phyloP scores from a whole-genome alignment of 2,797 vertebrate species.

The Telmatherina bonti region DNA sequence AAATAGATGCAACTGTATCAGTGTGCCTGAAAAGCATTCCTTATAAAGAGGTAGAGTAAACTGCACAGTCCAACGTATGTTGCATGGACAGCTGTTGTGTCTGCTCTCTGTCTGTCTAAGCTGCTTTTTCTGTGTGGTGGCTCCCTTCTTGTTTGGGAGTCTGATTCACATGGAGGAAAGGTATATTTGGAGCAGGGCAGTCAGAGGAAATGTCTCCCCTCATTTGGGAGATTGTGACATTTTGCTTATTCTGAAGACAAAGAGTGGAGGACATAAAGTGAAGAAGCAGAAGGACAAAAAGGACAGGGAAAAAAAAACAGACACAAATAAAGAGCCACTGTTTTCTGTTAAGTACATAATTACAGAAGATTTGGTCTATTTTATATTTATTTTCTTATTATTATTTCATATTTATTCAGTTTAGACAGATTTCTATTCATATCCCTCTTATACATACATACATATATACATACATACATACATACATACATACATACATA shows the following conservation, averaged over 20 bases:
- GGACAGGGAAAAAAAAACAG: conserved; percentile 2
- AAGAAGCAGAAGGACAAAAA: not conserved
- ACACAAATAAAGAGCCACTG: conserved; percentile 3
- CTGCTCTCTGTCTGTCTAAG: not conserved
- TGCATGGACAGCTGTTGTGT: not conserved
- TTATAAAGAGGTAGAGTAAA: conserved; percentile 6
- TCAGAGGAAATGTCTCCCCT: conserved; percentile 50
- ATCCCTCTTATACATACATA: too few relatives aligned
- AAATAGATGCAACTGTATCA: conserved; percentile 4
- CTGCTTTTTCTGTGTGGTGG: not conserved
- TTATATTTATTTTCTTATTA: too few relatives aligned
- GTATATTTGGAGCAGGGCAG: not conserved
- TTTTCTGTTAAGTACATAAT: not conserved
- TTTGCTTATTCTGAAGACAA: conserved; percentile 37
- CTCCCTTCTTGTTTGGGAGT: conserved; percentile 2
- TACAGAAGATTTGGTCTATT: too few relatives aligned
- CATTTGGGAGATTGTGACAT: conserved; percentile 55
- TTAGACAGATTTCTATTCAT: too few relatives aligned
- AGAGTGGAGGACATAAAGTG: not conserved
- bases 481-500: too few relatives aligned
- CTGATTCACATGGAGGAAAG: conserved; percentile 22
- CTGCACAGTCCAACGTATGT: conserved; percentile 13
- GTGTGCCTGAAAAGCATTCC: not conserved
- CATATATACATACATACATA: too few relatives aligned
- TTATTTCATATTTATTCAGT: too few relatives aligned